phyloP scores from a whole-genome alignment of 2,888 invertebrate genomes.

The Bimastos eiseni region DNA sequence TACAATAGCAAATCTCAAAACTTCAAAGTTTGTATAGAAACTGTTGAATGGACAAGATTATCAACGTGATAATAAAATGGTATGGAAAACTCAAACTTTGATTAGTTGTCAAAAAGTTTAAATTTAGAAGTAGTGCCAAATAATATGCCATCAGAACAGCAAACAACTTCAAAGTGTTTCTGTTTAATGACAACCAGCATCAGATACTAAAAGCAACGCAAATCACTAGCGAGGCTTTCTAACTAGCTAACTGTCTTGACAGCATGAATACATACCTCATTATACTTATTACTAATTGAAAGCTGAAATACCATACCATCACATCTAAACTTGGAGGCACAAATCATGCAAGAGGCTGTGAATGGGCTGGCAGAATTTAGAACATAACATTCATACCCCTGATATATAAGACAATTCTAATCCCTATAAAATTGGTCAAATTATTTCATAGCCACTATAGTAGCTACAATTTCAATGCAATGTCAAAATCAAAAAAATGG shows the following conservation, averaged over 20 bases:
- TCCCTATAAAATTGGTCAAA: background rate
- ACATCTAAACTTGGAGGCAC: background rate
- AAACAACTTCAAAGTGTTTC: background rate
- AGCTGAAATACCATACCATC: background rate
- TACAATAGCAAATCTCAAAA: background rate
- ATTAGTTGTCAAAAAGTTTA: background rate
- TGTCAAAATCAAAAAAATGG: too few species aligned
- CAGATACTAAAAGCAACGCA: slow-evolving; percentile 5
- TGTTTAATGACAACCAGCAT: background rate
- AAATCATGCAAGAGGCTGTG: background rate
- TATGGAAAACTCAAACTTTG: too few species aligned
- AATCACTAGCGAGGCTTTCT: background rate
- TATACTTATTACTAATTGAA: background rate
- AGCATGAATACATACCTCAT: background rate
- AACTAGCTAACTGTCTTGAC: background rate
- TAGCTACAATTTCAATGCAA: background rate
- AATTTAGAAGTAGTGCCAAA: background rate
- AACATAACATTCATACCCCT: background rate
- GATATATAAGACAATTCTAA: background rate
- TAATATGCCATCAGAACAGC: background rate
- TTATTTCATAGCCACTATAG: background rate
- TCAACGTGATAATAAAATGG: background rate
- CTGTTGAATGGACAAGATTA: background rate
- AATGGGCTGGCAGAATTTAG: background rate
- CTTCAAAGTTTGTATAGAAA: background rate